Percentiles rank a stretch among this genome's conserved stretches.
Conservation (phyloP, 2,797 vertebrate species). For the Coregonus sp. region DNA sequence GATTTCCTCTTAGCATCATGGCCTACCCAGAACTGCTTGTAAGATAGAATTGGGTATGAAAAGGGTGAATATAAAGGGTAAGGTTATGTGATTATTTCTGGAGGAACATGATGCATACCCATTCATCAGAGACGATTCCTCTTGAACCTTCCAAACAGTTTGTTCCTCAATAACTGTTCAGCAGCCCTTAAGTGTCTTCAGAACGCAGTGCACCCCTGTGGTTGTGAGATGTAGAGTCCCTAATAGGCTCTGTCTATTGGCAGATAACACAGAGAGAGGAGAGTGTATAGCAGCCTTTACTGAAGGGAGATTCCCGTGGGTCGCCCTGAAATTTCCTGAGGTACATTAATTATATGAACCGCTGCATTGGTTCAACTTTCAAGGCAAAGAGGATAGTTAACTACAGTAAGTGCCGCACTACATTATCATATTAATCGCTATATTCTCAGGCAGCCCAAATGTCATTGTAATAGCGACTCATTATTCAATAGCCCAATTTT, state of each 20-base stretch:
- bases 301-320: conserved; percentile 23
- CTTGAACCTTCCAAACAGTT: conserved; percentile 32
- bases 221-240: conserved; percentile 41
- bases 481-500: conserved; percentile 25
- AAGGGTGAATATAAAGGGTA: not conserved
- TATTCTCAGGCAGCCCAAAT: conserved; percentile 33
- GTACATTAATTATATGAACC: conserved; percentile 18
- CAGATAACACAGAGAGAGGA: conserved; percentile 37
- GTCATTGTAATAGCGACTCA: conserved; percentile 19
- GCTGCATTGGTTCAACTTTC: conserved; percentile 34
- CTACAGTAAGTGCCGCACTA: conserved; percentile 18
- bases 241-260: conserved; percentile 53
- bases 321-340: conserved; percentile 20
- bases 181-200: conserved; percentile 45
- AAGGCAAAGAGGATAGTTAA: conserved; percentile 27
- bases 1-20: not conserved
- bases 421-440: conserved; percentile 44
- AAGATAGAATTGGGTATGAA: not conserved
- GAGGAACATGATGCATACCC: conserved; percentile 36
- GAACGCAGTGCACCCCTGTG: conserved; percentile 54
- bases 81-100: conserved; percentile 27
- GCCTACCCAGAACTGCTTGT: not conserved
- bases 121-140: conserved; percentile 39
- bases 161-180: conserved; percentile 51
- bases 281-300: conserved; percentile 15